These are phyloP conservation scores for Malacoctenus gilli DNA, from an alignment of 2,797 vertebrate genomes.

Conservation along the genomic window DNA sequence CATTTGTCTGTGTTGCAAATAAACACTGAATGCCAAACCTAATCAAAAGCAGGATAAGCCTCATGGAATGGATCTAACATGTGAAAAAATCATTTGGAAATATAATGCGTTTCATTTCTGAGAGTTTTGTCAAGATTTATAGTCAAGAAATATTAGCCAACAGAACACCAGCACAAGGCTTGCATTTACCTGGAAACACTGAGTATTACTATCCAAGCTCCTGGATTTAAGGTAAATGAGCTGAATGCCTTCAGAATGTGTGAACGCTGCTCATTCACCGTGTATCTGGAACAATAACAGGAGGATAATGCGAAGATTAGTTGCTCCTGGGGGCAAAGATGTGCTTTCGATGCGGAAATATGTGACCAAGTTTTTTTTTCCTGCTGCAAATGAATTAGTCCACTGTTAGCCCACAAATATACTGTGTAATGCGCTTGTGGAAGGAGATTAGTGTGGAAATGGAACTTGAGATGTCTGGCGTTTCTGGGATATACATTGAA, in stretches of 20 bases:
- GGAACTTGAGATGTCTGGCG: slow-evolving; percentile 72
- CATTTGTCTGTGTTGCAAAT: too few relatives aligned
- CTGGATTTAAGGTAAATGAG: slow-evolving; percentile 70
- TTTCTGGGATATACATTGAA: slow-evolving; percentile 67
- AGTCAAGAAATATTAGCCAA: slow-evolving; percentile 24
- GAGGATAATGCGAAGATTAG: slow-evolving; percentile 79
- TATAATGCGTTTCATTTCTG: slow-evolving; percentile 29
- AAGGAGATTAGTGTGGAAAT: slow-evolving; percentile 75
- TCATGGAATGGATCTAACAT: too few relatives aligned
- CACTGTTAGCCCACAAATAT: slow-evolving; percentile 71
- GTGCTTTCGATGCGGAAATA: slow-evolving; percentile 78
- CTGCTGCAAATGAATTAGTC: slow-evolving; percentile 74
- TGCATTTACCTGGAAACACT: slow-evolving; percentile 45
- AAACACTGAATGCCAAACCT: too few relatives aligned
- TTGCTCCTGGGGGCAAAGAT: slow-evolving; percentile 69
- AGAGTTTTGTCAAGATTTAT: slow-evolving; percentile 26
- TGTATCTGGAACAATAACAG: slow-evolving; percentile 75
- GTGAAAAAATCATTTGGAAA: too few relatives aligned
- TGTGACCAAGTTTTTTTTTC: slow-evolving; percentile 63
- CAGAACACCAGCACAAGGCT: slow-evolving; percentile 24
- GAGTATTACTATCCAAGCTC: slow-evolving; percentile 61
- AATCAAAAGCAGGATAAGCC: too few relatives aligned
- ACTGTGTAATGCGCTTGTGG: slow-evolving; percentile 64
- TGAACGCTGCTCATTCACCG: slow-evolving; percentile 70
- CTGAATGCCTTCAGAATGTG: slow-evolving; percentile 71